phyloP scores from a whole-genome alignment of 2,113 vertebrate genomes.

The human (Homo sapiens) region DNA sequence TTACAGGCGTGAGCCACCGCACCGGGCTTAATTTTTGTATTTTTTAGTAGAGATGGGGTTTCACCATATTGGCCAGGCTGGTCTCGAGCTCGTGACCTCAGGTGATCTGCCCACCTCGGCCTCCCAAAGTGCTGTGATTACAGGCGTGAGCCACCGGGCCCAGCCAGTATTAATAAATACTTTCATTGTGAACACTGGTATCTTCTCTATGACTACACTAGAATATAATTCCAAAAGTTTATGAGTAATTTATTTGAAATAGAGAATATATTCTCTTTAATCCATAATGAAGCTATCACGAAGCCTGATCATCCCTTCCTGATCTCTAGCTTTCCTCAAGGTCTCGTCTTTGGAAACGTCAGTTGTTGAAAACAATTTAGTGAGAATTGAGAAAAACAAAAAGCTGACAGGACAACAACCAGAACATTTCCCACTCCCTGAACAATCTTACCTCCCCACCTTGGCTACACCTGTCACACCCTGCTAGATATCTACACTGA shows the following conservation, averaged over 20 bases:
- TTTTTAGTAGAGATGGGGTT: too few species aligned
- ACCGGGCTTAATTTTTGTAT: too few species aligned
- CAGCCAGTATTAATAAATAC: background rate
- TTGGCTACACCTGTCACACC: background rate
- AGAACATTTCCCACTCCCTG: background rate
- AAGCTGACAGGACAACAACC: background rate
- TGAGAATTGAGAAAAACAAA: background rate
- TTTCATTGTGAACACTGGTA: background rate
- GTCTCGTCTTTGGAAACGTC: slow-evolving; percentile 15
- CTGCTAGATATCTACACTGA: background rate
- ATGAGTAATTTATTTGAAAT: slow-evolving; percentile 11
- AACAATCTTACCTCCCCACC: background rate
- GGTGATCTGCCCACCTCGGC: too few species aligned
- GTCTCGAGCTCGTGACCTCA: too few species aligned
- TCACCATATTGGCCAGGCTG: too few species aligned
- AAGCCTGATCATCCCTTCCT: background rate
- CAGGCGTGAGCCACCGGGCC: too few species aligned
- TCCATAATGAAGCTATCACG: background rate
- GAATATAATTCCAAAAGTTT: slow-evolving; percentile 11
- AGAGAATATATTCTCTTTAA: background rate
- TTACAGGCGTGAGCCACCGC: too few species aligned
- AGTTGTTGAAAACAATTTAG: slow-evolving; percentile 31
- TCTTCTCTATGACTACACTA: background rate
- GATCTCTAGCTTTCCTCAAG: background rate
- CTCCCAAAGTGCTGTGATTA: too few species aligned